A percentile compares a stretch with the other conserved stretches of the same genome.
phyloP scores from a whole-genome alignment of 1,140 invertebrate genomes.

The Cotesia glomerata region DNA sequence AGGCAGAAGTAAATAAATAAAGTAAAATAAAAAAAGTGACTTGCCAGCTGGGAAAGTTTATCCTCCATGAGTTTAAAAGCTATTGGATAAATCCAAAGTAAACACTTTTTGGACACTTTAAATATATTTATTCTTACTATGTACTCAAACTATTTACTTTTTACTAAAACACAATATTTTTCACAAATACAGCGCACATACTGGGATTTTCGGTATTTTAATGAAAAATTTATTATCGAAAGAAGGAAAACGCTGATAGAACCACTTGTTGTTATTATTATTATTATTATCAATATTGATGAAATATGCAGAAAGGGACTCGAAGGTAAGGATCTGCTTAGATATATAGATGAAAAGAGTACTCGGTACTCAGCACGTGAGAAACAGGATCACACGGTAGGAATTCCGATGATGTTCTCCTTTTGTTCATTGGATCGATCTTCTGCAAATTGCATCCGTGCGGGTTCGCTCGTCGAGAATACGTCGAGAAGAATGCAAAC shows the following conservation, averaged over 20 bases:
- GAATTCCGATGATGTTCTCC: background rate
- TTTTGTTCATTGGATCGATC: constrained; percentile 9
- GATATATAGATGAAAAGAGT: background rate
- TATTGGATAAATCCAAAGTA: background rate
- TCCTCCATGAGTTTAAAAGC: background rate
- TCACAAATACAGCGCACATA: background rate
- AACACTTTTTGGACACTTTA: background rate
- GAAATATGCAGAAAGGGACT: background rate
- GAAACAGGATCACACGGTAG: background rate
- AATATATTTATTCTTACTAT: background rate
- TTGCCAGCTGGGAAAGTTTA: constrained; percentile 18
- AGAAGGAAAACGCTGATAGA: too few relatives aligned
- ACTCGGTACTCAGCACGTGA: background rate
- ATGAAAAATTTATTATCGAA: too few relatives aligned
- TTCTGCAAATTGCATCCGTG: background rate
- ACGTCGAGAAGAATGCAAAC: background rate
- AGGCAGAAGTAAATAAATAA: background rate
- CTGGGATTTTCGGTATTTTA: too few relatives aligned
- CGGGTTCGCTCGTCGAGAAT: background rate
- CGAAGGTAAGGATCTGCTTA: background rate
- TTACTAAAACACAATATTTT: background rate
- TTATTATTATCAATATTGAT: background rate
- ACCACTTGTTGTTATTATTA: too few relatives aligned
- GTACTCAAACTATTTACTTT: background rate
- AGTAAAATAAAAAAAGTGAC: constrained; percentile 1